Evolutionary conservation across 2,888 invertebrate species (phyloP), one percentile per base, ranked within the genome.

Genomic region (Cosmia trapezina): DNA sequence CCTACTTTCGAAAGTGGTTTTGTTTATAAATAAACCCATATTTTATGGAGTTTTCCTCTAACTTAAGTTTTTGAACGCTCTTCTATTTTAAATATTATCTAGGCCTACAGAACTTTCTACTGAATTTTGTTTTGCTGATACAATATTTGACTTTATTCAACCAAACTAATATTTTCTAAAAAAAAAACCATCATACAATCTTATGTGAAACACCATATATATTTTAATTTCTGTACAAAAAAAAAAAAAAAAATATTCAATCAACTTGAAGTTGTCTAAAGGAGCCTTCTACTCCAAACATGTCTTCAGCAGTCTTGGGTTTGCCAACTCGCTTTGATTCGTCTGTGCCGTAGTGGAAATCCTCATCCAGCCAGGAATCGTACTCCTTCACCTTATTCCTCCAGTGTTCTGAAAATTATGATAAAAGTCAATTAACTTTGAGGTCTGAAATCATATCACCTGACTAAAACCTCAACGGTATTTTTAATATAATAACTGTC

Each of bases 201-300:
- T 41, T 76, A 8, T 1, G 14, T 43, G 2, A 53, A 53, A 76
- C 53, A 60, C 7, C 19, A 49, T 57, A 43, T 60, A 33, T 76
- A 69, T 76, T 76, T n/a, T 28, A 43, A 57, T 51, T 33, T 37
- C 12, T 7, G 7, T 75, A 70, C 33, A 70, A 56, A 73, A 75
- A 28, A 3, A 37, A 28, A 4, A 1, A 8, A 49, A 57, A 67
- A 59, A 54, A 7, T 28, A 28, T 1, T 90, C 84, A 95, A 81
- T 95, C 95, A 68, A 95, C 87, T 49, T 93, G 93, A 28, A 97
- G 91, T 86, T 96, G 93, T 81, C 97, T 92, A 87, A 97, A 97
- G 14, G 97, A 96, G 28, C 97, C 97, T 33, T 96, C 96, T 1
- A 95, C 84, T 22, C 97, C 97, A 81, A 97, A 97, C 82, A 97